These are phyloP conservation scores for Byasa hedistus DNA, from an alignment of 2,888 invertebrate genomes.

Conservation along the genomic window DNA sequence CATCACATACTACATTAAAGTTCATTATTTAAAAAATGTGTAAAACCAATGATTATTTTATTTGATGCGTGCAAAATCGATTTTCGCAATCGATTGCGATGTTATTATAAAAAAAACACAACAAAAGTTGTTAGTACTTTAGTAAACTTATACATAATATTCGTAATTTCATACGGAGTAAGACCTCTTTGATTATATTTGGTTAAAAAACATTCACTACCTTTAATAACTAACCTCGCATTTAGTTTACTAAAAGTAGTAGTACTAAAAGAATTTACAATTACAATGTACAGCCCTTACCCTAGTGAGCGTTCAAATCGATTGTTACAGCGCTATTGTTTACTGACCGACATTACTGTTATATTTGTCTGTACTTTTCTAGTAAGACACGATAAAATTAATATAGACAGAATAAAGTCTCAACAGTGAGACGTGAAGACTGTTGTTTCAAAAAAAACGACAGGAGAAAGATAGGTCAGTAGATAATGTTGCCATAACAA, in stretches of 20 bases:
- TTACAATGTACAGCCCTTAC: slow-evolving; percentile 71
- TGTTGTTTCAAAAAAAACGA: too few relatives aligned
- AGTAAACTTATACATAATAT: slow-evolving; percentile 38
- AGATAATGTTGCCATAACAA: slow-evolving; percentile 35
- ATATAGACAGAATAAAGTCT: too few relatives aligned
- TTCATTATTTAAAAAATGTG: too few relatives aligned
- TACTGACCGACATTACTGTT: slow-evolving; percentile 15
- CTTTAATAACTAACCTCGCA: slow-evolving; percentile 30
- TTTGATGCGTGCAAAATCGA: background rate
- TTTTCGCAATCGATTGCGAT: too few relatives aligned
- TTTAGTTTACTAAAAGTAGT: slow-evolving; percentile 30
- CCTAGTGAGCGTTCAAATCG: slow-evolving; percentile 49
- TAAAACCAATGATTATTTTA: background rate
- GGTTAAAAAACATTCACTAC: slow-evolving; percentile 26
- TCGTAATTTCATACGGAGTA: slow-evolving; percentile 40
- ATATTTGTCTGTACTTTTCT: slow-evolving; percentile 12
- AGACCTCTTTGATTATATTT: slow-evolving; percentile 35
- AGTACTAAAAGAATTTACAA: slow-evolving; percentile 66
- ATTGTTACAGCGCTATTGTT: slow-evolving; percentile 40
- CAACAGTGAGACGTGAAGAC: too few relatives aligned
- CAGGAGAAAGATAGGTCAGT: slow-evolving; percentile 8
- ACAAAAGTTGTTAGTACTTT: slow-evolving; percentile 45
- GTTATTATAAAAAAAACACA: background rate
- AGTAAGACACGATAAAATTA: background rate
- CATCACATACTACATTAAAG: too few relatives aligned